Conservation (phyloP, 2,888 invertebrate genomes). For the Pilophorus perplexus region DNA sequence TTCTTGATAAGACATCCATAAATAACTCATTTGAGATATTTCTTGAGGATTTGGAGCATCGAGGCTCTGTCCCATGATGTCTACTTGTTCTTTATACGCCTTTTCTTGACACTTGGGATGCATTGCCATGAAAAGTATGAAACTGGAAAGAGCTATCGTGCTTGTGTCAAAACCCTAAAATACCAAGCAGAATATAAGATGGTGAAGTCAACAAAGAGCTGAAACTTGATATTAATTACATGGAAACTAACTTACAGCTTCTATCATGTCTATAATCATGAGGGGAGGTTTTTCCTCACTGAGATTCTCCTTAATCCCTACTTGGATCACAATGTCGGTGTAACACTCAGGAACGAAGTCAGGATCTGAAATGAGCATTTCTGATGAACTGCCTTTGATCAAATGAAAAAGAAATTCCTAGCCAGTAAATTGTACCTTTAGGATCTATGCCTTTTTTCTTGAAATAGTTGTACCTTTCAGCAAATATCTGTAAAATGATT, state of each 20-base stretch:
- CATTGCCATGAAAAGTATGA: slow-evolving; percentile 16
- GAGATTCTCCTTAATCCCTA: neutral
- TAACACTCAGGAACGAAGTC: neutral
- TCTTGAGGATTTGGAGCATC: slow-evolving; percentile 2
- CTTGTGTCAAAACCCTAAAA: slow-evolving; percentile 20
- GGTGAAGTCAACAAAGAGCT: no score
- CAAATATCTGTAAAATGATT: slow-evolving; percentile 1
- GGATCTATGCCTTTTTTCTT: neutral
- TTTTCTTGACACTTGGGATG: slow-evolving; percentile 17
- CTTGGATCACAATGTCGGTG: neutral
- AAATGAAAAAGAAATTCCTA: neutral
- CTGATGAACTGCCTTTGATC: neutral
- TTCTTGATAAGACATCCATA: slow-evolving; percentile 11
- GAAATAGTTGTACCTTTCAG: neutral
- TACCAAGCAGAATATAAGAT: no score
- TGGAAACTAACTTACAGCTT: neutral
- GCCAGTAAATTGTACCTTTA: neutral
- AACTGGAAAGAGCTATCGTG: neutral
- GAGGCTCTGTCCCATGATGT: neutral
- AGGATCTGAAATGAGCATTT: neutral
- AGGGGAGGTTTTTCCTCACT: neutral
- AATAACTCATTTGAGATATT: neutral
- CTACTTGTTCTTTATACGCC: slow-evolving; percentile 14
- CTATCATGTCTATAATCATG: neutral
- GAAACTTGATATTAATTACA: neutral